Percentiles rank a stretch among this genome's conserved stretches.
phyloP scores from a whole-genome alignment of 2,113 vertebrate species.

The Pelusios castaneus region DNA sequence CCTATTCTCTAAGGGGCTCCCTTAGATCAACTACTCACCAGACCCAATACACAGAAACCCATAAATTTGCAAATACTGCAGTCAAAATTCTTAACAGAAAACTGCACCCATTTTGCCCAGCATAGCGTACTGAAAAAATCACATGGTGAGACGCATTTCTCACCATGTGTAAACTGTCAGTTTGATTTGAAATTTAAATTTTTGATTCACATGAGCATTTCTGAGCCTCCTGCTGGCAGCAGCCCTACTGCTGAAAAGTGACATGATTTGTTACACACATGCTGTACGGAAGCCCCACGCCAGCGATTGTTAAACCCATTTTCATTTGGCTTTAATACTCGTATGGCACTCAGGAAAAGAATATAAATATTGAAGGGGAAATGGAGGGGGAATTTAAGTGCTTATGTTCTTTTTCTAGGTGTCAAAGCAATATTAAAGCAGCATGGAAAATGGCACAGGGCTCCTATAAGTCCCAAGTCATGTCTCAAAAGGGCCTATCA shows the following conservation, averaged over 20 bases:
- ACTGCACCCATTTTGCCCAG: slow-evolving; percentile 73
- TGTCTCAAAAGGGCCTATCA: slow-evolving; percentile 52
- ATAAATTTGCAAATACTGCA: slow-evolving; percentile 57
- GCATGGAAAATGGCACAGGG: neutral
- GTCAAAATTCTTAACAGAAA: slow-evolving; percentile 70
- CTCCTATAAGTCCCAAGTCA: slow-evolving; percentile 36
- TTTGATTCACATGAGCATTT: slow-evolving; percentile 77
- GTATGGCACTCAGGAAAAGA: slow-evolving; percentile 68
- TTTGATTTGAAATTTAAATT: slow-evolving; percentile 79
- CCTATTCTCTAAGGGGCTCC: slow-evolving; percentile 60
- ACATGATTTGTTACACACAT: slow-evolving; percentile 77
- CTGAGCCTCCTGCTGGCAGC: slow-evolving; percentile 74
- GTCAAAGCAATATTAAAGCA: slow-evolving; percentile 53
- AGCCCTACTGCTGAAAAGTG: slow-evolving; percentile 75
- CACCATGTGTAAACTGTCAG: slow-evolving; percentile 77
- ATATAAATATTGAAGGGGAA: slow-evolving; percentile 69
- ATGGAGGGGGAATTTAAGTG: slow-evolving; percentile 49
- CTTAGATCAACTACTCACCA: slow-evolving; percentile 64
- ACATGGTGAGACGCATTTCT: slow-evolving; percentile 75
- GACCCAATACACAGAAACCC: slow-evolving; percentile 66
- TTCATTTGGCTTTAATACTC: slow-evolving; percentile 70
- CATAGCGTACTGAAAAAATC: slow-evolving; percentile 70
- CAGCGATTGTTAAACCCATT: slow-evolving; percentile 72
- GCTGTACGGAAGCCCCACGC: slow-evolving; percentile 73
- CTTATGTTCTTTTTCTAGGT: slow-evolving; percentile 33